A percentile compares a stretch with the other conserved stretches of the same genome.
Evolutionary conservation across 2,888 invertebrate species (phyloP).

Genomic region (Bembecia ichneumoniformis): DNA sequence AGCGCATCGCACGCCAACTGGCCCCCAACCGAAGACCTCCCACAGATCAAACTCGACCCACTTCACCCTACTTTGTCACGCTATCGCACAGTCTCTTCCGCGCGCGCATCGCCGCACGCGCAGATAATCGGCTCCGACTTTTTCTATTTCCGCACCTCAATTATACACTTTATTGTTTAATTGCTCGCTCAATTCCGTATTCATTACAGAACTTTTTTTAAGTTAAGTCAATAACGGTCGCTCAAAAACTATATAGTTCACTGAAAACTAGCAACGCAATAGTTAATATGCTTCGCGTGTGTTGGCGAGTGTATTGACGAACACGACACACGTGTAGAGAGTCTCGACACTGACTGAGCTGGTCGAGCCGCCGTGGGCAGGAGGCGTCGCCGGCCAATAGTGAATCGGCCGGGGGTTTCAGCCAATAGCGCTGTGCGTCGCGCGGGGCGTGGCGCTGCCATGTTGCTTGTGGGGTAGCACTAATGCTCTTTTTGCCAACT

Average conservation of each 20-base stretch:
- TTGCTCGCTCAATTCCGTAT: conserved; percentile 2
- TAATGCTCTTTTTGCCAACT: conserved; percentile 67
- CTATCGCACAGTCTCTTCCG: conserved; percentile 14
- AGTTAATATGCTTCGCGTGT: conserved; percentile 1
- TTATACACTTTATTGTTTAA: conserved; percentile 7
- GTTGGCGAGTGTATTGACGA: conserved; percentile 16
- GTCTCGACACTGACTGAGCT: conserved; percentile 35
- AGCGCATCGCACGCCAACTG: conserved; percentile 7
- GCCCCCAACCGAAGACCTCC: conserved; percentile 11
- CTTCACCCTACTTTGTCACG: conserved; percentile 6
- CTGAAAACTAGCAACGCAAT: too few relatives aligned
- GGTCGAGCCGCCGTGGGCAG: conserved; percentile 17
- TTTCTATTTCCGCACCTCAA: conserved; percentile 2
- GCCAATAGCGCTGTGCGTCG: conserved; percentile 18
- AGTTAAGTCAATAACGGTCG: too few relatives aligned
- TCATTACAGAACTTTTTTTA: too few relatives aligned
- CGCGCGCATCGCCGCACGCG: conserved; percentile 18
- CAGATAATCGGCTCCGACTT: neutral
- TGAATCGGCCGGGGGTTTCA: conserved; percentile 19
- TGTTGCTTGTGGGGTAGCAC: conserved; percentile 46
- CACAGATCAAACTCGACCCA: conserved; percentile 4
- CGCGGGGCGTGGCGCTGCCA: conserved; percentile 61
- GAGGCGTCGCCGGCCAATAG: conserved; percentile 28
- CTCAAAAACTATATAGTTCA: too few relatives aligned
- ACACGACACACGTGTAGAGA: conserved; percentile 18